Evolutionary conservation across 2,113 vertebrate genomes (phyloP), one percentile per base, ranked within the genome.

Genomic region (Pluvialis apricaria): DNA sequence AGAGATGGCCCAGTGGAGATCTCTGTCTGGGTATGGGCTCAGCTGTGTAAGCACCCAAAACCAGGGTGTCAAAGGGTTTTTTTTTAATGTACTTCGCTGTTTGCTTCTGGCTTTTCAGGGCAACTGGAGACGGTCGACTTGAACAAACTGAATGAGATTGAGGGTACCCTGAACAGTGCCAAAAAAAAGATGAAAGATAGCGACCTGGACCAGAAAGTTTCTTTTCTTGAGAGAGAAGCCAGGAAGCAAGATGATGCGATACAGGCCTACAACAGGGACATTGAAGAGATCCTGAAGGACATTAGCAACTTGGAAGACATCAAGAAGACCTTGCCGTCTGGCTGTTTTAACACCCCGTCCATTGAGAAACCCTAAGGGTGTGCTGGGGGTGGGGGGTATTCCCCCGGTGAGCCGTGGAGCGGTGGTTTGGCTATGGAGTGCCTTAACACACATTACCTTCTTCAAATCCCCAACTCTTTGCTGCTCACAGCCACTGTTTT

Each of bases 341-440:
- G 99, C 97, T 99, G 99, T 98, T 99, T 99, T 96, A 99, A 99
- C 98, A 99, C 99, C 91, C 98, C 99, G 32, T 99, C 99, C 89
- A 98, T 99, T 60, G 99, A 99, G 97, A 98, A 97, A 91, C 99
- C 99, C 94, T 98, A 95, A 98, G 66, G 49, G 82, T 96, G 42
- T 0, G 1, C 95, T 55, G 61, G 84, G 95, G 98, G 96, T 62
- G 75, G 94, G 93, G 91, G 61, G 66, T 51, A 9, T 88, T 80
- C 73, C 97, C 86, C 91, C 4, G 15, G 62, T 54, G 88, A 95
- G 95, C 17, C 66, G 93, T 84, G 95, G 80, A 84, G 91, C 72
- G 16, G 32, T 94, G 72, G 89, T 94, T 97, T 90, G 96, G 97
- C 98, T 97, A 29, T 57, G 93, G 96, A 97, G 98, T 93, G 98